Evolutionary conservation across 2,797 vertebrate species (phyloP), one percentile per base, ranked within the genome.

Genomic region (Valencia hispanica): DNA sequence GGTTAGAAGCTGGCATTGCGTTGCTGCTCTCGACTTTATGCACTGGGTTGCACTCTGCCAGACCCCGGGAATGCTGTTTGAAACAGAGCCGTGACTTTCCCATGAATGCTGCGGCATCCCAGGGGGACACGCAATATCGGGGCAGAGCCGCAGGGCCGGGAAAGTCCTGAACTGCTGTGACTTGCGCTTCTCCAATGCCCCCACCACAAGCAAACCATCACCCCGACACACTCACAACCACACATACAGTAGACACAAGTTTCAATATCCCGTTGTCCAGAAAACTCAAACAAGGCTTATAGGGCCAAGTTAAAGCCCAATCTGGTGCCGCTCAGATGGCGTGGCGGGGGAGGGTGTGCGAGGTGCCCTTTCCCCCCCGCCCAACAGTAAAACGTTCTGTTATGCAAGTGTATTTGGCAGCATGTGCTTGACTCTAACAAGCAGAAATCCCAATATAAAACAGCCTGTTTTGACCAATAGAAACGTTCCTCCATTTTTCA

Each of bases 41-140:
- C 84, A 75, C 78, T 74, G 77, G 65, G 84, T 73, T 50, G 5
- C 83, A 36, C 74, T 72, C 47, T 83, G 83, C 75, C 82, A 90
- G 88, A 88, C 77, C 84, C 79, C 20, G 59, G 88, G 89, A 94
- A 94, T 90, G 88, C 82, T 45, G 70, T 89, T 84, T 86, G 81
- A 92, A 94, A 93, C 71, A 59, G 65, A 93, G 90, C 89, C n/a
- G 86, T 90, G 92, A 94, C 84, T 95, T 95, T 96, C 94, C 95
- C 94, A 95, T 92, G 94, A 95, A 95, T 78, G 61, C 74, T 45
- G 77, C 82, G 86, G 86, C 90, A 91, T 93, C 94, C 90, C 88
- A 4, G 14, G 91, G 92, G 91, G 91, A 92, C 84, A 70, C 12
- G 0, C 41, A 77, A 80, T 84, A 43, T 68, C 25, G 85, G 89